These are phyloP conservation scores for Lampris megalopsis DNA, from an alignment of 2,113 vertebrate species.

Conservation along the genomic window DNA sequence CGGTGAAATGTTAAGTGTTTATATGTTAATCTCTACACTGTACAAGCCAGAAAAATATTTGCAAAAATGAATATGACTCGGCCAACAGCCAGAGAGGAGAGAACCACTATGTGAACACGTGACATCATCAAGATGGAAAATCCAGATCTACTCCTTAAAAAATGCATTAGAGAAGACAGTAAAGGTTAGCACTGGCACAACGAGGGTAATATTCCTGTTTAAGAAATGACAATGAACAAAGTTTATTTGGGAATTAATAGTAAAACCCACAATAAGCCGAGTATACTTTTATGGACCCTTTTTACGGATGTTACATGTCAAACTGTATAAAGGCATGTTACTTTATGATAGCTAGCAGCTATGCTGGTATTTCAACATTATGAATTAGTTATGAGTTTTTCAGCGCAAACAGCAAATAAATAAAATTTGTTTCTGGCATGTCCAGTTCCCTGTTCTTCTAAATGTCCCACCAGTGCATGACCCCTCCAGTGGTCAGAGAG, in stretches of 20 bases:
- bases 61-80: background rate
- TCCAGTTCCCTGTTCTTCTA: too few relatives aligned
- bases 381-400: too few relatives aligned
- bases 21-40: too few relatives aligned
- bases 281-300: too few relatives aligned
- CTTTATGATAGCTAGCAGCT: too few relatives aligned
- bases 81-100: constrained; percentile 27
- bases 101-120: constrained; percentile 55
- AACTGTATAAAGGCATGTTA: background rate
- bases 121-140: constrained; percentile 31
- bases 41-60: too few relatives aligned
- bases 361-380: too few relatives aligned
- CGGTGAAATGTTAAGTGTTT: too few relatives aligned
- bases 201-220: background rate
- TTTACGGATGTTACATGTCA: background rate
- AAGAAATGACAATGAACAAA: background rate
- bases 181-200: background rate
- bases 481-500: too few relatives aligned
- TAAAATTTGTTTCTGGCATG: too few relatives aligned
- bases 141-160: constrained; percentile 16
- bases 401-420: too few relatives aligned
- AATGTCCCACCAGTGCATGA: too few relatives aligned
- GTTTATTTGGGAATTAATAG: background rate
- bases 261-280: background rate
- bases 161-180: background rate